A percentile compares a stretch with the other conserved stretches of the same genome.
These are phyloP conservation scores for Papilio polyxenes DNA, from an alignment of 1,140 invertebrate species.

Conservation along the genomic window DNA sequence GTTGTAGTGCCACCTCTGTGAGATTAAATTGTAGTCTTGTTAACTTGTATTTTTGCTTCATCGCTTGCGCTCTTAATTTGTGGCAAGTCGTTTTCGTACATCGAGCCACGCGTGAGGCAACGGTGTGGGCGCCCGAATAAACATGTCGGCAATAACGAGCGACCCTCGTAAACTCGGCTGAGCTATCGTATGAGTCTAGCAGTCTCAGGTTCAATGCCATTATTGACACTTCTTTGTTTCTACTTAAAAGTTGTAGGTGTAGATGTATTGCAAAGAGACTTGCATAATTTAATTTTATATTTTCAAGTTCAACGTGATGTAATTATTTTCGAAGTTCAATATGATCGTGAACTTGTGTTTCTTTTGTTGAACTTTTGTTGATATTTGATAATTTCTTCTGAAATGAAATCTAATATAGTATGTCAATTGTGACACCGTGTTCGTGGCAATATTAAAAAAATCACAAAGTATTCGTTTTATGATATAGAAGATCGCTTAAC, in stretches of 20 bases:
- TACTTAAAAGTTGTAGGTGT: conserved; percentile 5
- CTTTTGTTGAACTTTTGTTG: neutral
- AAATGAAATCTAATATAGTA: neutral
- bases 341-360: neutral
- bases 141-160: conserved; percentile 66
- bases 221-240: conserved; percentile 44
- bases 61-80: conserved; percentile 46
- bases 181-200: conserved; percentile 48
- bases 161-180: conserved; percentile 59
- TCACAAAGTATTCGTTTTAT: neutral
- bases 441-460: neutral
- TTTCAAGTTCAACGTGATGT: neutral
- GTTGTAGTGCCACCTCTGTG: too few relatives aligned
- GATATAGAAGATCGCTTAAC: neutral
- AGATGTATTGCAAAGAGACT: neutral
- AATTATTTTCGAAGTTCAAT: neutral
- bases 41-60: too few relatives aligned
- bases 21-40: too few relatives aligned
- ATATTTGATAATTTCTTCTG: neutral
- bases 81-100: conserved; percentile 46
- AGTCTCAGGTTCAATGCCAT: conserved; percentile 61
- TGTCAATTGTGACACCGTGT: neutral
- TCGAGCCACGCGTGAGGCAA: conserved; percentile 66
- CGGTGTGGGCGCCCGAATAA: conserved; percentile 71
- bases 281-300: neutral